These are phyloP conservation scores for Thunnus albacares DNA, from an alignment of 2,797 vertebrate genomes.

Conservation along the genomic window DNA sequence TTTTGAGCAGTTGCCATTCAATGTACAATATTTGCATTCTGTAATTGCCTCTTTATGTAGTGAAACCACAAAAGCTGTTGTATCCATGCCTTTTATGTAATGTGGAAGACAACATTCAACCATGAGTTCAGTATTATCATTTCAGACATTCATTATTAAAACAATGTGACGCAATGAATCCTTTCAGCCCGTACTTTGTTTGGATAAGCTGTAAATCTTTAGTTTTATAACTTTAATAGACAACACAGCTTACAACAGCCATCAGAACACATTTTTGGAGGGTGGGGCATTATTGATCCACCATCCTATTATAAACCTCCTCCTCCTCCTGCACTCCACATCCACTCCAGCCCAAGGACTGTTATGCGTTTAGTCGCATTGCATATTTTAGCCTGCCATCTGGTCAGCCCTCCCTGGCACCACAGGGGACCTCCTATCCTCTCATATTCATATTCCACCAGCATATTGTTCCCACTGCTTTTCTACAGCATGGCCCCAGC, in stretches of 20 bases:
- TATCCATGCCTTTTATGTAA: not conserved
- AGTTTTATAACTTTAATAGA: constrained; percentile 35
- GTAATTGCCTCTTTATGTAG: not conserved
- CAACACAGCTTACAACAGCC: constrained; percentile 17
- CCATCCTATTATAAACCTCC: constrained; percentile 64
- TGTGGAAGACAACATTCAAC: not conserved
- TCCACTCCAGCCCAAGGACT: constrained; percentile 74
- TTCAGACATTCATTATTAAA: not conserved
- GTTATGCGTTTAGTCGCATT: constrained; percentile 89
- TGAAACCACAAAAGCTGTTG: not conserved
- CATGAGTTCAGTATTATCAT: not conserved
- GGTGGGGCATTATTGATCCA: constrained; percentile 41
- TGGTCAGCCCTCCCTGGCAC: constrained; percentile 93
- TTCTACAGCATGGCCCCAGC: constrained; percentile 81
- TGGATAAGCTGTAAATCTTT: constrained; percentile 21
- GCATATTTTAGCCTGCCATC: constrained; percentile 95
- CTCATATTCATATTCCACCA: constrained; percentile 94
- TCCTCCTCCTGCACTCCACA: constrained; percentile 48
- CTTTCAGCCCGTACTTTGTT: not conserved
- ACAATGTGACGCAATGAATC: not conserved
- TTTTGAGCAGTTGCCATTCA: not conserved
- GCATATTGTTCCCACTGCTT: constrained; percentile 98
- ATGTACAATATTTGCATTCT: not conserved
- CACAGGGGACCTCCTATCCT: constrained; percentile 89
- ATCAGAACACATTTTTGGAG: constrained; percentile 41